Evolutionary conservation across 2,888 invertebrate genomes (phyloP).

Genomic region (Crepidodera aurea): DNA sequence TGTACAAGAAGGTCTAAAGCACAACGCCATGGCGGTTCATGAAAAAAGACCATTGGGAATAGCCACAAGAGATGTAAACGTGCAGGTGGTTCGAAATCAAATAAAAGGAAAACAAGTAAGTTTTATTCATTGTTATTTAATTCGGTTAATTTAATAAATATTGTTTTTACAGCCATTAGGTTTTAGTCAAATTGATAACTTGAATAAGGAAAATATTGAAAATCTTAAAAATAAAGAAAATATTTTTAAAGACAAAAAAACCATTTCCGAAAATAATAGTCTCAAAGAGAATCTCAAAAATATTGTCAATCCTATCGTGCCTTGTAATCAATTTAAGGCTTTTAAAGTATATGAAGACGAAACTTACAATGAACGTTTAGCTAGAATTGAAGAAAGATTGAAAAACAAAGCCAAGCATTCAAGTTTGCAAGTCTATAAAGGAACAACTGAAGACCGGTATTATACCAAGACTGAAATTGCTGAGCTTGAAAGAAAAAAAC

Average conservation of each 20-base stretch:
- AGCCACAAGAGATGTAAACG: slow-evolving; percentile 62
- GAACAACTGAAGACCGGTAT: slow-evolving; percentile 51
- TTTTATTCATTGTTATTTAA: background rate
- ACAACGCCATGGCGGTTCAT: slow-evolving; percentile 56
- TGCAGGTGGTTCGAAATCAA: slow-evolving; percentile 9
- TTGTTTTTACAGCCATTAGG: slow-evolving; percentile 43
- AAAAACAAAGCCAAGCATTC: slow-evolving; percentile 41
- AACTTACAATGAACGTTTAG: slow-evolving; percentile 50
- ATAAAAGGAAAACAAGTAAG: slow-evolving; percentile 52
- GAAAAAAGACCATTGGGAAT: slow-evolving; percentile 70
- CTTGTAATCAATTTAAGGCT: slow-evolving; percentile 78
- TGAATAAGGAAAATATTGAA: slow-evolving; percentile 22
- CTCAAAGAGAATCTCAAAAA: slow-evolving; percentile 45
- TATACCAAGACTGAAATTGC: slow-evolving; percentile 53
- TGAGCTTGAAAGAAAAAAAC: slow-evolving; percentile 41
- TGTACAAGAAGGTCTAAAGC: slow-evolving; percentile 59
- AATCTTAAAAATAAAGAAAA: slow-evolving; percentile 21
- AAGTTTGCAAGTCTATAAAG: slow-evolving; percentile 45
- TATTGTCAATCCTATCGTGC: slow-evolving; percentile 59
- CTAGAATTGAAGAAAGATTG: slow-evolving; percentile 41
- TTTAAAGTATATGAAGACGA: slow-evolving; percentile 80
- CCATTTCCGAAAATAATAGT: slow-evolving; percentile 31
- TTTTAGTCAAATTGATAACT: slow-evolving; percentile 21
- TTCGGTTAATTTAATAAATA: background rate
- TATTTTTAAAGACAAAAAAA: slow-evolving; percentile 11